Base-by-base conservation (phyloP, 2,113 vertebrate genomes). In the Nothoprocta perdicaria region DNA sequence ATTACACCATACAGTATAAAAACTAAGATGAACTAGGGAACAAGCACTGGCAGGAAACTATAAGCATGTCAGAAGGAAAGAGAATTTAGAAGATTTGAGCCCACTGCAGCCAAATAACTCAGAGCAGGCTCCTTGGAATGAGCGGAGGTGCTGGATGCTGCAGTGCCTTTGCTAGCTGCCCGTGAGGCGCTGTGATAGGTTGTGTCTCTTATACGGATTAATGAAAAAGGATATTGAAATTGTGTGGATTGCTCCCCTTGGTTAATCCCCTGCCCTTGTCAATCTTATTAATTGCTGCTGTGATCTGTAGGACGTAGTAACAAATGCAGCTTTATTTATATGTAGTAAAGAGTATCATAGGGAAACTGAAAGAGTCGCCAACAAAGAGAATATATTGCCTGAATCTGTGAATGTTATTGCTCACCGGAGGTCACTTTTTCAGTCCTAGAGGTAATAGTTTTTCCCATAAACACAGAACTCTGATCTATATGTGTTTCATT, bases 181-280 rank as follows among this genome's bases (percentile, higher is more conserved):
- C 10, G 5, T 33, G 19, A 66, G 2, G 62, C 7, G 52, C 1
- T 72, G 19, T 53, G 3, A 7, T 67, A 31, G 8, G 18, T 7
- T 46, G 4, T 12, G 31, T 89, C 66, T 78, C 60, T 95, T 89
- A 88, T 80, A 48, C 76, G 26, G 73, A 89, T 94, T 88, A 93
- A 93, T 80, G 88, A 90, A 89, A 90, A 94, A 61, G 75, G 2
- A 55, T 84, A 75, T 29, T 83, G 69, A 90, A 89, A 93, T 16
- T 91, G 53, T 93, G 69, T 67, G 90, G 84, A 84, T 68, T 86
- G 41, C 16, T 87, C 5, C 4, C 11, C 6, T 4, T 61, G 18
- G 45, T 71, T 75, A 82, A 90, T 89, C 57, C 27, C 88, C 76
- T 73, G 33, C 58, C n/a, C 62, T 86, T 86, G 43, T 43, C 58